A percentile compares a stretch with the other conserved stretches of the same genome.
These are phyloP conservation scores for Carassius auratus DNA, from an alignment of 2,113 vertebrate genomes.

Conservation along the genomic window DNA sequence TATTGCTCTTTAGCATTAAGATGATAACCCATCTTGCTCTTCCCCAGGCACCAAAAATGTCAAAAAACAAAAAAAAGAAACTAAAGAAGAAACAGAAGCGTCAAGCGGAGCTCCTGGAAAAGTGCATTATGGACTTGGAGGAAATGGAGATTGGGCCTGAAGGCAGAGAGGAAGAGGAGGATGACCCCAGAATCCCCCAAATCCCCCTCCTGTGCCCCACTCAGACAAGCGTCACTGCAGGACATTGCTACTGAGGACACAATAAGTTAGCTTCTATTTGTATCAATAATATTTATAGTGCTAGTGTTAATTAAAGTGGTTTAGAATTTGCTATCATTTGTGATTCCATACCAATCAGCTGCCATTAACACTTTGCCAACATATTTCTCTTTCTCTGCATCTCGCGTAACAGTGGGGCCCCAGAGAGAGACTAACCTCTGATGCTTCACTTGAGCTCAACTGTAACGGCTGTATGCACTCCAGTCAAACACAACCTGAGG, in stretches of 20 bases:
- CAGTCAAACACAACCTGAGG: constrained; percentile 63
- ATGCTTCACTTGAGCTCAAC: constrained; percentile 74
- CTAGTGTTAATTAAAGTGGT: not conserved
- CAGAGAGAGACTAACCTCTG: constrained; percentile 59
- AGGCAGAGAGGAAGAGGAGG: constrained; percentile 79
- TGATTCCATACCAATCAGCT: not conserved
- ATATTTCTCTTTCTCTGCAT: not conserved
- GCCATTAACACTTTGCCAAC: not conserved
- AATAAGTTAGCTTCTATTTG: constrained; percentile 60
- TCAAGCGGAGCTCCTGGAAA: constrained; percentile 93
- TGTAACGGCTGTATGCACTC: constrained; percentile 81
- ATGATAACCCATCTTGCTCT: not conserved
- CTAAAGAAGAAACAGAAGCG: constrained; percentile 99
- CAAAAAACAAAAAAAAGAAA: constrained; percentile 99
- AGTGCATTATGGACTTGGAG: constrained; percentile 93
- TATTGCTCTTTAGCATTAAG: not conserved
- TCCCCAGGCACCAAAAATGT: constrained; percentile 89
- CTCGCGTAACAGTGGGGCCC: constrained; percentile 54
- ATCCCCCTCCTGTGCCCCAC: constrained; percentile 69
- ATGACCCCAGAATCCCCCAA: constrained; percentile 81
- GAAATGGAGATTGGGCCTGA: constrained; percentile 85
- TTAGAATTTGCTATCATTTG: not conserved
- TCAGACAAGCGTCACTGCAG: constrained; percentile 69
- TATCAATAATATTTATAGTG: not conserved
- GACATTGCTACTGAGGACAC: constrained; percentile 62